Conservation (phyloP, 2,888 invertebrate genomes). For the Dryobotodes eremita region DNA sequence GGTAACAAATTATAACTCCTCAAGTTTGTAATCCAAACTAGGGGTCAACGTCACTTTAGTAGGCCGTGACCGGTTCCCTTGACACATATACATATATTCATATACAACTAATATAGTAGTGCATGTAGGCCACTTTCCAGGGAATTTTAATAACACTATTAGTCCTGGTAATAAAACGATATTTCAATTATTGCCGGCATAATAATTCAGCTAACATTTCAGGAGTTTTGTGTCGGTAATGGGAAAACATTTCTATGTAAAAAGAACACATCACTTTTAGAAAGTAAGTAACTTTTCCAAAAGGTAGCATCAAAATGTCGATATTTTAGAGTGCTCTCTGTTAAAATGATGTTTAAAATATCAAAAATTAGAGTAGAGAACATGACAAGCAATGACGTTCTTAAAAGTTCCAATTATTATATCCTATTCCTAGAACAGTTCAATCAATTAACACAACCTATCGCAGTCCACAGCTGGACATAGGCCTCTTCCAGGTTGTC, state of each 20-base stretch:
- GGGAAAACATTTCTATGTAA: background rate
- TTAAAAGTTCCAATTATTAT: background rate
- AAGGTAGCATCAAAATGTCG: background rate
- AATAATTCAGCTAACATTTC: background rate
- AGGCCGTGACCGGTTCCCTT: constrained; percentile 57
- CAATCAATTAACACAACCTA: background rate
- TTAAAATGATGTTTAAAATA: background rate
- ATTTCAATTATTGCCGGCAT: background rate
- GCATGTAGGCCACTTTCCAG: constrained; percentile 21
- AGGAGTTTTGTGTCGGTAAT: background rate
- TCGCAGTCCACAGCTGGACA: background rate
- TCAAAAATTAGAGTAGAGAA: background rate
- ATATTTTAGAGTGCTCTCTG: background rate
- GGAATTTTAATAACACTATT: constrained; percentile 17
- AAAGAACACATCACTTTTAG: background rate
- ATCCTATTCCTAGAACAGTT: background rate
- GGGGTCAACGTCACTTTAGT: constrained; percentile 54
- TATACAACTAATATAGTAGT: constrained; percentile 25
- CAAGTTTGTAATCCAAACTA: constrained; percentile 34
- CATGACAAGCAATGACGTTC: background rate
- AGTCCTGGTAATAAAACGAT: constrained; percentile 20
- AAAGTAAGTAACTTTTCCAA: background rate
- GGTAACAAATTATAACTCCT: constrained; percentile 37
- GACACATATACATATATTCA: constrained; percentile 27
- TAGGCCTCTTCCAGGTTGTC: background rate